These are phyloP conservation scores for Pachymerium ferrugineum DNA, from an alignment of 2,888 invertebrate species.

Conservation along the genomic window DNA sequence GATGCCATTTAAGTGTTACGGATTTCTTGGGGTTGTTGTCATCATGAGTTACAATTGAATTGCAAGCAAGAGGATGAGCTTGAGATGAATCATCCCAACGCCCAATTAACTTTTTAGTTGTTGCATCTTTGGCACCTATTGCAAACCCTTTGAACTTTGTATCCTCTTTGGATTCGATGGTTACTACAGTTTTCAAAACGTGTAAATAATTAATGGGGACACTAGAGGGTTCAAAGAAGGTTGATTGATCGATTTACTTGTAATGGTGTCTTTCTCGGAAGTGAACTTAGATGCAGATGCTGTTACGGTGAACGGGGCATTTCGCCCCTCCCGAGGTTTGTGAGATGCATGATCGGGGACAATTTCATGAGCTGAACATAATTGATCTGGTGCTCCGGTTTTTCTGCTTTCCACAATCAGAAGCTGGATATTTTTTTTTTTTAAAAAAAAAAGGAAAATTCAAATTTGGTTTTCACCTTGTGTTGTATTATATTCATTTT, in stretches of 20 bases:
- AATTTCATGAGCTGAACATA: neutral
- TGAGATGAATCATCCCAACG: neutral
- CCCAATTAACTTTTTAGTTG: slow-evolving; percentile 21
- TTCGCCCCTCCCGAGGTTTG: neutral
- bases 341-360: neutral
- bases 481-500: too few relatives aligned
- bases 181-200: neutral
- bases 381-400: slow-evolving; percentile 27
- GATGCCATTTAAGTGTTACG: neutral
- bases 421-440: too few relatives aligned
- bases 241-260: neutral
- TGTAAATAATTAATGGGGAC: neutral
- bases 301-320: slow-evolving; percentile 19
- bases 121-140: neutral
- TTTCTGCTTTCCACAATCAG: neutral
- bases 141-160: slow-evolving; percentile 16
- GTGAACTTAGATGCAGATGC: neutral
- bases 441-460: too few relatives aligned
- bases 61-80: slow-evolving; percentile 7
- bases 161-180: neutral
- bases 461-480: too few relatives aligned
- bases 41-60: slow-evolving; percentile 5
- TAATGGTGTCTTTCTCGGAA: neutral
- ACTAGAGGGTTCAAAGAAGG: neutral
- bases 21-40: neutral